Conservation (phyloP, 1,140 invertebrate species). For the Trissolcus basalis region DNA sequence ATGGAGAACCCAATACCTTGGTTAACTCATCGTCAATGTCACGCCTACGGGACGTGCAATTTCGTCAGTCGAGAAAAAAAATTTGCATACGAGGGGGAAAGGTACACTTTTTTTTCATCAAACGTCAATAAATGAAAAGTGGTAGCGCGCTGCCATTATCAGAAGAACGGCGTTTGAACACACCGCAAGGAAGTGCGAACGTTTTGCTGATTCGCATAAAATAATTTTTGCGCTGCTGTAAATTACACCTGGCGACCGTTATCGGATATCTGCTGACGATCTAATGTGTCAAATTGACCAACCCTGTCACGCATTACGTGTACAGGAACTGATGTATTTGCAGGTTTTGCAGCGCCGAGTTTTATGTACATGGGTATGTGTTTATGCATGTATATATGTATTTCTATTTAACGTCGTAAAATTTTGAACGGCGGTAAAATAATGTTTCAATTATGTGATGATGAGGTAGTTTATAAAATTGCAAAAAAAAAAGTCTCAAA, state of each 20-base stretch:
- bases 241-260: constrained; percentile 52
- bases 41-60: background rate
- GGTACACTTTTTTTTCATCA: too few species aligned
- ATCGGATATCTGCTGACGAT: constrained; percentile 54
- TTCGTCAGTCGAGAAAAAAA: too few species aligned
- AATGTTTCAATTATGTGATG: too few species aligned
- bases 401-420: too few species aligned
- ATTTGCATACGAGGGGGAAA: too few species aligned
- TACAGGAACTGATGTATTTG: constrained; percentile 34
- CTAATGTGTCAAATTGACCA: constrained; percentile 51
- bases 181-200: constrained; percentile 17
- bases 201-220: constrained; percentile 38
- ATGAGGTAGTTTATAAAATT: too few species aligned
- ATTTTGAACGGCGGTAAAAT: too few species aligned
- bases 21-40: constrained; percentile 9
- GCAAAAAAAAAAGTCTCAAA: too few species aligned
- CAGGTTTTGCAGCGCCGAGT: constrained; percentile 32
- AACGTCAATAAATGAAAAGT: background rate
- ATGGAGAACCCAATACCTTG: constrained; percentile 19
- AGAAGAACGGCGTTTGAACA: constrained; percentile 8
- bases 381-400: too few species aligned
- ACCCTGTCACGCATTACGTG: constrained; percentile 49
- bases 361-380: too few species aligned
- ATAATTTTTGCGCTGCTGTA: constrained; percentile 52
- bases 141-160: constrained; percentile 1